Base-by-base conservation (phyloP, 2,888 invertebrate species). In the Megalurothrips usitatus region DNA sequence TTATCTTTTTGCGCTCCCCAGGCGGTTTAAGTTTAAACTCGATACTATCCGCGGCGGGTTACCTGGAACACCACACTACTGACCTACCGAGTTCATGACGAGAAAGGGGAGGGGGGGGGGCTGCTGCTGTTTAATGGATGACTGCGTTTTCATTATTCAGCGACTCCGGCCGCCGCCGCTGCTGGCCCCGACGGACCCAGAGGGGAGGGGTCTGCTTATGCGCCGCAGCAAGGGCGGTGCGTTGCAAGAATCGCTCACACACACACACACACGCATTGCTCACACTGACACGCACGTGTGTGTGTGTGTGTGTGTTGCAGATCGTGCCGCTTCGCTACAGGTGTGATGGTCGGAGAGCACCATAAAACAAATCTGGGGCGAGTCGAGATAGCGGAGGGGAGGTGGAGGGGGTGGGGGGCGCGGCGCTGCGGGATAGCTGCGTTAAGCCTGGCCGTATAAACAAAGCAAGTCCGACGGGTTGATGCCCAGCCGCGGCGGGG, bases 371-470 rank as follows among this genome's bases (percentile, higher is more conserved):
- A 75, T 75, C 68, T 75, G n/a, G 23, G 26, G 68, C 68, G 68
- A 23, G 68, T 75, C 68, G 26, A 75, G 68, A 75, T 75, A 82
- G 82, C 63, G 82, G 17, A n/a, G 17, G 0, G 58, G 14, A 17
- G 0, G 58, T 11, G 58, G 8, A 1, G 17, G 58, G 58, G 58
- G 17, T 1, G 2, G 58, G 14, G 17, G 58, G 58, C 58, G 58
- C 58, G 14, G 14, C 17, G 58, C 14, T 6, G 58, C 58, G 58
- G 17, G 58, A 58, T 58, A 14, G n/a, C 58, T 17, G 58, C 58
- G 34, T 43, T 43, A 43, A 43, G 34, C 34, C 6, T 1, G 14
- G 58, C 58, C 58, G 17, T 19, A 58, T 58, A n/a, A 58, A 58
- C 34, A 43, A 43, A 43, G 34, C 34, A 43, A 43, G 34, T 43